Evolutionary conservation across 1,140 invertebrate species (phyloP).

Genomic region (Sycophaga agraensis): DNA sequence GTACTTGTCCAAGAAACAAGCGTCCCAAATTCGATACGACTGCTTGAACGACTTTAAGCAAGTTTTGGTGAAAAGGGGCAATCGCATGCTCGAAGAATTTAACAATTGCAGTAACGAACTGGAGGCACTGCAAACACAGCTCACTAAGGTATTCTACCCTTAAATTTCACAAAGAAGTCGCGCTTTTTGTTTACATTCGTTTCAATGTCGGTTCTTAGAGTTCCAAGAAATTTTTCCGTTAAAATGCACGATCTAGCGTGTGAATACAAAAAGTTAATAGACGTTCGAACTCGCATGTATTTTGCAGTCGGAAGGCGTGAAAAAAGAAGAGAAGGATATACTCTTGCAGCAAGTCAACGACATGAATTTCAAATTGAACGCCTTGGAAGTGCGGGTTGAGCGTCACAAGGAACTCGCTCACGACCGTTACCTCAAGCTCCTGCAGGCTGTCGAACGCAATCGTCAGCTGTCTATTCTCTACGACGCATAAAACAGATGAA

Average conservation of each 20-base stretch:
- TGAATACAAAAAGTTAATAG: not conserved
- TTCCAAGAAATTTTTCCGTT: not conserved
- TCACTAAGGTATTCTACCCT: conserved; percentile 43
- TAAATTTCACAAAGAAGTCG: no score
- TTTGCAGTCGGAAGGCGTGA: conserved; percentile 45
- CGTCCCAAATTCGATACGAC: conserved; percentile 48
- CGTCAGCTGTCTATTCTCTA: conserved; percentile 19
- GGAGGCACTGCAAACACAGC: conserved; percentile 30
- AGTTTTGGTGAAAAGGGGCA: conserved; percentile 55
- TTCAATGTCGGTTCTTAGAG: not conserved
- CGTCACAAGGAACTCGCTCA: conserved; percentile 49
- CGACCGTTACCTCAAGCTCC: conserved; percentile 40
- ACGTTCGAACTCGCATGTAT: not conserved
- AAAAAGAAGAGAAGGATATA: conserved; percentile 50
- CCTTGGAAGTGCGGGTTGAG: conserved; percentile 52
- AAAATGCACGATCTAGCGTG: not conserved
- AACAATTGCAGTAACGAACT: conserved; percentile 44
- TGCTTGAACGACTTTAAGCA: conserved; percentile 63
- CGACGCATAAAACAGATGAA: not conserved
- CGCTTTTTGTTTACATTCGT: not conserved
- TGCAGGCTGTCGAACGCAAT: conserved; percentile 32
- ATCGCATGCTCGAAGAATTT: conserved; percentile 58
- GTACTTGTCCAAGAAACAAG: conserved; percentile 46
- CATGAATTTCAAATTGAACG: conserved; percentile 48
- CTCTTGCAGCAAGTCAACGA: conserved; percentile 50